Percentiles rank a stretch among this genome's conserved stretches.
phyloP scores from a whole-genome alignment of 2,113 vertebrate species.

The Megaceryle torquata region DNA sequence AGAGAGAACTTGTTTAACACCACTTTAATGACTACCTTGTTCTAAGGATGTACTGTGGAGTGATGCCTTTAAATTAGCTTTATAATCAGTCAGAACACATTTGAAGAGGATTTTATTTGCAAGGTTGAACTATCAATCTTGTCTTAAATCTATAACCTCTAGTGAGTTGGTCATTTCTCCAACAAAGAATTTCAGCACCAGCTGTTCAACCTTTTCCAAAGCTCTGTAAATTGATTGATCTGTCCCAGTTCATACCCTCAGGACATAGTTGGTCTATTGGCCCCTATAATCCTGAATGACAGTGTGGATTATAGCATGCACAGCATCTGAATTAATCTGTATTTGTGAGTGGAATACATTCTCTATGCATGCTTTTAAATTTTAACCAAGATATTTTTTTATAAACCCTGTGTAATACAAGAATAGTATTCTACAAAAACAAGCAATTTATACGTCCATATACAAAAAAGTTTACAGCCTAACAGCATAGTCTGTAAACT shows the following conservation, averaged over 20 bases:
- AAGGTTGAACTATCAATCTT: conserved; percentile 13
- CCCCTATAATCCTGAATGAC: conserved; percentile 36
- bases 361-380: background rate
- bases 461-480: background rate
- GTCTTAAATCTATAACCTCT: conserved; percentile 43
- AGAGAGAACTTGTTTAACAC: conserved; percentile 1
- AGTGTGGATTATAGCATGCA: conserved; percentile 11
- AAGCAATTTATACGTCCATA: background rate
- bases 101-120: conserved; percentile 32
- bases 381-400: background rate
- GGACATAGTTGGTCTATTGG: conserved; percentile 1
- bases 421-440: background rate
- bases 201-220: conserved; percentile 32
- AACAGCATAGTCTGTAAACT: background rate
- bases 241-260: conserved; percentile 33
- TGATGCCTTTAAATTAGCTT: conserved; percentile 37
- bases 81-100: conserved; percentile 26
- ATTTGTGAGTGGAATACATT: background rate
- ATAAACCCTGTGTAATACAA: background rate
- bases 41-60: conserved; percentile 22
- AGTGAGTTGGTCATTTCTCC: background rate
- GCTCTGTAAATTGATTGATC: conserved; percentile 39
- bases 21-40: conserved; percentile 32
- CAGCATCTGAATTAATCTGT: conserved; percentile 8
- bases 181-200: conserved; percentile 8